Conservation (phyloP, 1,140 invertebrate species). For the Aphis craccivora region DNA sequence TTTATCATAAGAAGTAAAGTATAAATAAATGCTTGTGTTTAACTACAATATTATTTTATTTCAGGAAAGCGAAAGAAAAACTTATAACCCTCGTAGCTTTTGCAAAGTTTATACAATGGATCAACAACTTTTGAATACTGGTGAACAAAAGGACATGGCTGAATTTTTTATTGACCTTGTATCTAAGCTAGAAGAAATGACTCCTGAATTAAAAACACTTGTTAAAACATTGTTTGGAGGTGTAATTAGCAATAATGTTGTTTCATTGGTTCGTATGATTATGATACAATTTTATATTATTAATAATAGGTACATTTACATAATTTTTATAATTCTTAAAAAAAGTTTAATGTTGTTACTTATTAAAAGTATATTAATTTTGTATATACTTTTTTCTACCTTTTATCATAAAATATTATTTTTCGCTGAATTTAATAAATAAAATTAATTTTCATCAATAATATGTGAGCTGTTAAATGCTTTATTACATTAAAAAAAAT, state of each 20-base stretch:
- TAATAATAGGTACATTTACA: background rate
- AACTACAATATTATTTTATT: slow-evolving; percentile 57
- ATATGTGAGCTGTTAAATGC: too few relatives aligned
- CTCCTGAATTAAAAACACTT: slow-evolving; percentile 85
- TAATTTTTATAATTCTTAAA: background rate
- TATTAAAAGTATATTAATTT: background rate
- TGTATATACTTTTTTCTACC: background rate
- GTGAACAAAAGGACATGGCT: slow-evolving; percentile 97
- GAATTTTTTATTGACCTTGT: slow-evolving; percentile 97
- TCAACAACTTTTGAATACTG: slow-evolving; percentile 92
- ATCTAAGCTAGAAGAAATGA: slow-evolving; percentile 95
- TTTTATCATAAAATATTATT: background rate
- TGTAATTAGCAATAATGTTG: slow-evolving; percentile 92
- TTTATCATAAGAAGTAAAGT: background rate
- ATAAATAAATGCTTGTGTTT: background rate
- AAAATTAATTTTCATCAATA: too few relatives aligned
- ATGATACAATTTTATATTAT: slow-evolving; percentile 5
- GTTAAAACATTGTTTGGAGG: slow-evolving; percentile 93
- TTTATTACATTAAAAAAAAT: too few relatives aligned
- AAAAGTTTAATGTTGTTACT: background rate
- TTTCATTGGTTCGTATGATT: slow-evolving; percentile 74
- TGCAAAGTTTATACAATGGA: slow-evolving; percentile 98
- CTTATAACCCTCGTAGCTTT: slow-evolving; percentile 93
- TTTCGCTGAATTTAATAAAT: background rate
- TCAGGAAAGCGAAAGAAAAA: slow-evolving; percentile 90